A percentile compares a stretch with the other conserved stretches of the same genome.
These are phyloP conservation scores for Cryptotis parvus DNA, from an alignment of 2,113 vertebrate genomes.

Conservation along the genomic window DNA sequence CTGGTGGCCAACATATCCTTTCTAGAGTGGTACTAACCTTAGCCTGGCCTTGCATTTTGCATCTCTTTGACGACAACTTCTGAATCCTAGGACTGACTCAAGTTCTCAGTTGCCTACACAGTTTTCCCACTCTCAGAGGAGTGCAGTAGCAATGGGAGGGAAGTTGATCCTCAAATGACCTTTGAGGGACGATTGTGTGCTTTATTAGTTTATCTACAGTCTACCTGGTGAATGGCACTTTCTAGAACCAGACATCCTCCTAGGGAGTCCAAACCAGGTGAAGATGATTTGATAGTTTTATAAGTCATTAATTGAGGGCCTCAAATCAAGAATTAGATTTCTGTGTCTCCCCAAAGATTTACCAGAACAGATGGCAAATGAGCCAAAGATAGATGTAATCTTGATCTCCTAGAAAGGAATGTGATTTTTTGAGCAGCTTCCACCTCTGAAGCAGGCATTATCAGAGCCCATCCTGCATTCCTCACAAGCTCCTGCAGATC, in stretches of 20 bases:
- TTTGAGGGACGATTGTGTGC: background rate
- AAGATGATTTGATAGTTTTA: slow-evolving; percentile 46
- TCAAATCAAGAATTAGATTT: slow-evolving; percentile 40
- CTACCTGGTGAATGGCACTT: background rate
- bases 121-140: background rate
- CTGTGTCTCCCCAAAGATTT: slow-evolving; percentile 51
- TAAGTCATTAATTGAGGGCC: background rate
- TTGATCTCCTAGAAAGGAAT: slow-evolving; percentile 52
- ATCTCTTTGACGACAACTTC: background rate
- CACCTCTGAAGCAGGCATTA: background rate
- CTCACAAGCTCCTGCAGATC: background rate
- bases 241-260: background rate
- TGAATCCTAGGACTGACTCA: background rate
- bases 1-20: background rate
- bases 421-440: slow-evolving; percentile 40
- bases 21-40: background rate
- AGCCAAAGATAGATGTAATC: slow-evolving; percentile 71
- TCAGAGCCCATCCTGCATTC: background rate
- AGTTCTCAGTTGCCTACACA: background rate
- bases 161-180: background rate
- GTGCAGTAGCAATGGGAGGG: background rate
- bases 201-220: background rate
- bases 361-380: slow-evolving; percentile 72
- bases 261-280: slow-evolving; percentile 6
- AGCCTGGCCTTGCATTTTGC: background rate